Evolutionary conservation across 35 echinoderm and acorn worm genomes (phyloP), one percentile per base, ranked within the genome.

Genomic region (Diadema setosum): DNA sequence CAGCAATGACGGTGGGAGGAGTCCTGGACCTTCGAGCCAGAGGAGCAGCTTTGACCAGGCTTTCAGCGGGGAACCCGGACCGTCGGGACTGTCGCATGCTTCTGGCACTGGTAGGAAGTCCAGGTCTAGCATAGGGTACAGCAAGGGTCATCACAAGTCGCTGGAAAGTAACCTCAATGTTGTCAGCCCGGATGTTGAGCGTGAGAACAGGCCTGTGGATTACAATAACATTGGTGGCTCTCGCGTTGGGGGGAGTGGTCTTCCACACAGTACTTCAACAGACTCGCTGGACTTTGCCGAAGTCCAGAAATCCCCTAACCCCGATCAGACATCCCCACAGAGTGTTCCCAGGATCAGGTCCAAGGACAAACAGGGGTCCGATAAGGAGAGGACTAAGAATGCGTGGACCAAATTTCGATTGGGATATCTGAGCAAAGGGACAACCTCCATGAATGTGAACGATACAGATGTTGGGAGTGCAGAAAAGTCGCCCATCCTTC

Each of bases 241-340:
- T 14, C 24, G 34, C 24, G 73, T 35, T 25, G 44, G 29, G 9
- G 73, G 39, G 2, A 44, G 14, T 25, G 39, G 1, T 44, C 9
- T 9, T 52, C 73, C 39, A 44, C 73, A 7, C 17, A 44, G n/a
- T 78, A 32, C 73, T 15, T 78, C 73, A 6, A 42, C 11, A 35
- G 73, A 78, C 23, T 78, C 73, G n/a, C 24, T 31, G 67, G 88
- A 90, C 29, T 90, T 73, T 29, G 35, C 81, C 8, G 88, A 90
- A 12, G 45, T 84, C 31, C 80, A 90, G 46, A 12, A 5, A 23
- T 56, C 25, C 23, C 46, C 69, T 40, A 29, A 5, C 16, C 50
- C 64, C 30, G 11, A 32, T 39, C 60, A 52, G 9, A 5, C 21
- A 58, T 20, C 36, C 23, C 44, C 18, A 44, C 69, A 89, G 20